These are phyloP conservation scores for Oscheius sp. DNA, from an alignment of 2,888 invertebrate species.

Conservation along the genomic window DNA sequence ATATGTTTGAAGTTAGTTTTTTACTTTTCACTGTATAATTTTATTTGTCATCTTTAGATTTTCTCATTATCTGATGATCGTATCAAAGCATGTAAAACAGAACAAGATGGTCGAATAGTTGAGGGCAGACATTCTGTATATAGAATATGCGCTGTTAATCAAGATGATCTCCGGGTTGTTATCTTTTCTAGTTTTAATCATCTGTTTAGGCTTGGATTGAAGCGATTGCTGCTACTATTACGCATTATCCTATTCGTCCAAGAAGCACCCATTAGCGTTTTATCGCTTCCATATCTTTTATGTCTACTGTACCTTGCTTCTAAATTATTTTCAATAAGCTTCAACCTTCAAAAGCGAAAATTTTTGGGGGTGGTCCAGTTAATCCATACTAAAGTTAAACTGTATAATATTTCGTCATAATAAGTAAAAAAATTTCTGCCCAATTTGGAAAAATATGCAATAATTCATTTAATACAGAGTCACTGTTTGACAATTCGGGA, in stretches of 20 bases:
- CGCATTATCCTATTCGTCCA: slow-evolving; percentile 42
- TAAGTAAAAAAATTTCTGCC: background rate
- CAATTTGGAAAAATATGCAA: background rate
- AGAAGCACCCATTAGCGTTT: slow-evolving; percentile 47
- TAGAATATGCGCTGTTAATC: slow-evolving; percentile 91
- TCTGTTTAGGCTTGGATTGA: slow-evolving; percentile 48
- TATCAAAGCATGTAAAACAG: slow-evolving; percentile 57
- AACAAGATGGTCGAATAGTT: slow-evolving; percentile 84
- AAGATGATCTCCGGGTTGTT: slow-evolving; percentile 45
- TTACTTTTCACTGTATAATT: background rate
- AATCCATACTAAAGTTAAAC: background rate
- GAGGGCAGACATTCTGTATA: slow-evolving; percentile 77
- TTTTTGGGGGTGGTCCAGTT: slow-evolving; percentile 6
- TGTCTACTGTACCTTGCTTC: background rate
- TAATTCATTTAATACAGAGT: too few species aligned
- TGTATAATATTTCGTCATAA: slow-evolving; percentile 3
- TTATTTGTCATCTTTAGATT: slow-evolving; percentile 38
- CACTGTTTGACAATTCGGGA: slow-evolving; percentile 31
- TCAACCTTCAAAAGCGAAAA: background rate
- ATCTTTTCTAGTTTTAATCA: background rate
- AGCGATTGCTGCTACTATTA: slow-evolving; percentile 41
- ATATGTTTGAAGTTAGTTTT: slow-evolving; percentile 50
- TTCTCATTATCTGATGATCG: slow-evolving; percentile 52
- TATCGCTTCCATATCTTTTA: too few species aligned
- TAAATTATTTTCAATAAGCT: background rate